Conservation (phyloP, 2,797 vertebrate genomes). For the Lutjanus campechanus region DNA sequence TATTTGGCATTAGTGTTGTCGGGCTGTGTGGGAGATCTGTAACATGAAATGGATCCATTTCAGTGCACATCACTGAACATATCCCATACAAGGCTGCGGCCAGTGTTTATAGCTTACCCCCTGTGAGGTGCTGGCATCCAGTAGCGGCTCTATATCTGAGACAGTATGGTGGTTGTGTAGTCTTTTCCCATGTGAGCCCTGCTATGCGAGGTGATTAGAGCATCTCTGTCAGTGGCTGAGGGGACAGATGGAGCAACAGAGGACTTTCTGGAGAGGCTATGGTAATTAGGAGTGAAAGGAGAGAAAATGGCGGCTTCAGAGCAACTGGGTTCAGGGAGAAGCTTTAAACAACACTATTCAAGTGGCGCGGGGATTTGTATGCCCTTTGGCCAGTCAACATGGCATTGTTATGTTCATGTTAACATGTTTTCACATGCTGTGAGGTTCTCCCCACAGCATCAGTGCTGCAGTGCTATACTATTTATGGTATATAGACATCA, state of each 20-base stretch:
- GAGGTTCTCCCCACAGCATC: slow-evolving; percentile 57
- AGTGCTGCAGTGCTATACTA: slow-evolving; percentile 36
- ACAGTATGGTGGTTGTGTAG: slow-evolving; percentile 78
- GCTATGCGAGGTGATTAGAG: slow-evolving; percentile 86
- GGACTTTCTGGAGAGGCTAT: slow-evolving; percentile 86
- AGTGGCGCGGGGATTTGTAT: slow-evolving; percentile 74
- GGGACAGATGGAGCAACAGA: slow-evolving; percentile 88
- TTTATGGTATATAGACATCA: slow-evolving; percentile 7
- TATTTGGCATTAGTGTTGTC: slow-evolving; percentile 76
- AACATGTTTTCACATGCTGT: slow-evolving; percentile 79
- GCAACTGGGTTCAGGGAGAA: slow-evolving; percentile 79
- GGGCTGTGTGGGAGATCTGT: slow-evolving; percentile 79
- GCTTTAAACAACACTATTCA: slow-evolving; percentile 80
- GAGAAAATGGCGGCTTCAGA: slow-evolving; percentile 82
- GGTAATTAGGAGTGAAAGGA: slow-evolving; percentile 87
- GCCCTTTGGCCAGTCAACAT: slow-evolving; percentile 80
- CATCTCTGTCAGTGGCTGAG: slow-evolving; percentile 79
- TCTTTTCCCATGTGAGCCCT: slow-evolving; percentile 82
- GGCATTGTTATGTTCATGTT: slow-evolving; percentile 78
- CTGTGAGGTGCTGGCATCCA: slow-evolving; percentile 79
- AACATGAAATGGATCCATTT: slow-evolving; percentile 84
- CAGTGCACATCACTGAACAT: slow-evolving; percentile 80
- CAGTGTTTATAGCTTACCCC: slow-evolving; percentile 81
- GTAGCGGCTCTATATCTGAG: slow-evolving; percentile 76
- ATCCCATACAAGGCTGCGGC: slow-evolving; percentile 80